phyloP scores from a whole-genome alignment of 2,888 invertebrate species.

The Drosophila incognita region DNA sequence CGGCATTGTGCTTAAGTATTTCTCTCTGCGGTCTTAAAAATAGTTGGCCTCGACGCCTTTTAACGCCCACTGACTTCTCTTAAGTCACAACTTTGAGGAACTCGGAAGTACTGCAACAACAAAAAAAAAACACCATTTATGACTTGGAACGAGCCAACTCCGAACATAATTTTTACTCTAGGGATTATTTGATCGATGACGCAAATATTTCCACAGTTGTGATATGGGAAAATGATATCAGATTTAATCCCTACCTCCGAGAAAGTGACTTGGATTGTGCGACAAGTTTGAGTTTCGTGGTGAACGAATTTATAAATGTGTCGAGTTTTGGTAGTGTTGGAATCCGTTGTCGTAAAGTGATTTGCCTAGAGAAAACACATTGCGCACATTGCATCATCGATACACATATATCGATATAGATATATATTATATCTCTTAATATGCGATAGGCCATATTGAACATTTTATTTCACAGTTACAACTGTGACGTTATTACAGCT shows the following conservation, averaged over 20 bases:
- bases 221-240: background rate
- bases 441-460: background rate
- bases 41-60: background rate
- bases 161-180: background rate
- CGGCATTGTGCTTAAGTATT: constrained; percentile 37
- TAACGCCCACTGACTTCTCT: background rate
- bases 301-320: constrained; percentile 2
- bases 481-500: background rate
- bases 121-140: constrained; percentile 26
- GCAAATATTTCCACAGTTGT: background rate
- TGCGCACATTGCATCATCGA: background rate
- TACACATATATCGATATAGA: background rate
- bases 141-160: constrained; percentile 2
- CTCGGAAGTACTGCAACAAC: constrained; percentile 9
- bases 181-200: background rate
- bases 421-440: background rate
- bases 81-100: background rate
- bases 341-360: background rate
- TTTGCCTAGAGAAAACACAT: constrained; percentile 1
- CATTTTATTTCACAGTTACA: background rate
- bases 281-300: background rate
- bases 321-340: background rate
- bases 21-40: background rate
- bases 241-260: background rate
- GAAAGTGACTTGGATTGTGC: background rate